Evolutionary conservation across 2,888 invertebrate genomes (phyloP).

Genomic region (Diplolepis rosae): DNA sequence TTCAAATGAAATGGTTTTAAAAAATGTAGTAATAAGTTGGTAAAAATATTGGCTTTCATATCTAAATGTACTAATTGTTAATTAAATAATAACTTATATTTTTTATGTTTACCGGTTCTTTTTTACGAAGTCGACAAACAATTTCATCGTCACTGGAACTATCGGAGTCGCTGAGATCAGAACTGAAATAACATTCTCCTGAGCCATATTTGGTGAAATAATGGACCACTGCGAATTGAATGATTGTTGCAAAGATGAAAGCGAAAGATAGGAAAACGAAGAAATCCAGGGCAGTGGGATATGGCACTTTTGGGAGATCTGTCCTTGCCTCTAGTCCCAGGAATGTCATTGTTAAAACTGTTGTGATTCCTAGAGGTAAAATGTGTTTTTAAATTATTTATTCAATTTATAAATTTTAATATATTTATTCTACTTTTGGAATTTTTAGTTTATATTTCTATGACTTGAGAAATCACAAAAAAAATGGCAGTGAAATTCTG

Average conservation of each 20-base stretch:
- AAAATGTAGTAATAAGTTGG: too few species aligned
- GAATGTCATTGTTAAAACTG: constrained; percentile 90
- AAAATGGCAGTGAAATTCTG: too few species aligned
- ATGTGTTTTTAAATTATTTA: too few species aligned
- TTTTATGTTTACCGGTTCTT: constrained; percentile 51
- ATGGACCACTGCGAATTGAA: constrained; percentile 90
- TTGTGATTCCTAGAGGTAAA: constrained; percentile 81
- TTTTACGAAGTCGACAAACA: constrained; percentile 47
- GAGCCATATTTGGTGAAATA: constrained; percentile 90
- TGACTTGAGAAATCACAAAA: too few species aligned
- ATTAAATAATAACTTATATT: too few species aligned
- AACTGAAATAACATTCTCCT: constrained; percentile 84
- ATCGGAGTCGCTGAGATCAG: constrained; percentile 78
- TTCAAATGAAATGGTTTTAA: too few species aligned
- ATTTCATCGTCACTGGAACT: constrained; percentile 73
- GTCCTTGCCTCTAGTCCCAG: constrained; percentile 86
- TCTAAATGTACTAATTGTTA: too few species aligned
- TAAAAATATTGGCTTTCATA: too few species aligned
- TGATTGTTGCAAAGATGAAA: constrained; percentile 87
- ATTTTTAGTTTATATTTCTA: background rate
- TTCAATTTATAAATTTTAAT: background rate
- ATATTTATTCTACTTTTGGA: constrained; percentile 6
- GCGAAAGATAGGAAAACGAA: constrained; percentile 88
- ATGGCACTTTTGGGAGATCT: constrained; percentile 88
- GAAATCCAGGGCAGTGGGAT: constrained; percentile 90